Percentiles rank a stretch among this genome's conserved stretches.
Evolutionary conservation across 1,140 invertebrate species (phyloP).

Genomic region (Tetramorium simillimum): DNA sequence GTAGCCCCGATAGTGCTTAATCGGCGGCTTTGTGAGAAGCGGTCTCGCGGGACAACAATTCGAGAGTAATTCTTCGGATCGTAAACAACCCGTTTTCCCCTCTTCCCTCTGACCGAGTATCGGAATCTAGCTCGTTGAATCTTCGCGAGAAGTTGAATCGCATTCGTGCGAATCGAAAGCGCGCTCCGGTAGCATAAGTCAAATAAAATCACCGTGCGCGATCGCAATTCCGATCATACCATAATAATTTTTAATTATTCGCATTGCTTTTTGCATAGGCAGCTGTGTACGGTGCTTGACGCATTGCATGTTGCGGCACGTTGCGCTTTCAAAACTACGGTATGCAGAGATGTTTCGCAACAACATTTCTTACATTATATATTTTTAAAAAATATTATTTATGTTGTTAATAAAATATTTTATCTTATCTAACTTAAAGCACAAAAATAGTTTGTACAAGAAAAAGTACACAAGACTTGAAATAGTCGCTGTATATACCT

Average conservation of each 20-base stretch:
- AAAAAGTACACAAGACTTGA: neutral
- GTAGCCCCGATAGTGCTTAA: slow-evolving; percentile 44
- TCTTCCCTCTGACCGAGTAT: slow-evolving; percentile 61
- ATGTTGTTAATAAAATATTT: neutral
- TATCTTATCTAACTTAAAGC: neutral
- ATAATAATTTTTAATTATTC: slow-evolving; percentile 26
- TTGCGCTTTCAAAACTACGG: neutral
- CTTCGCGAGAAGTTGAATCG: slow-evolving; percentile 72
- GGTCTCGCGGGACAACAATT: slow-evolving; percentile 63
- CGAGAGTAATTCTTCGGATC: slow-evolving; percentile 68
- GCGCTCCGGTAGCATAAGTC: neutral
- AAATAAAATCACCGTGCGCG: slow-evolving; percentile 9
- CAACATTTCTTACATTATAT: neutral
- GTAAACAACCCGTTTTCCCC: slow-evolving; percentile 67
- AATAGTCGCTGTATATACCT: neutral
- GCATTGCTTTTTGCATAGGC: neutral
- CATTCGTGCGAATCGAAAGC: slow-evolving; percentile 58
- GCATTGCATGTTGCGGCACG: too few relatives aligned
- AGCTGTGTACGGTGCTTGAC: neutral
- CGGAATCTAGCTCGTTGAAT: slow-evolving; percentile 69
- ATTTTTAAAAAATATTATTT: neutral
- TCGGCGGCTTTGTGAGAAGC: slow-evolving; percentile 69
- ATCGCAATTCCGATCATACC: neutral
- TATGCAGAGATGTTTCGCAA: neutral
- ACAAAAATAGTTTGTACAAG: neutral